phyloP scores from a whole-genome alignment of 2,113 vertebrate genomes.

The Picathartes gymnocephalus region DNA sequence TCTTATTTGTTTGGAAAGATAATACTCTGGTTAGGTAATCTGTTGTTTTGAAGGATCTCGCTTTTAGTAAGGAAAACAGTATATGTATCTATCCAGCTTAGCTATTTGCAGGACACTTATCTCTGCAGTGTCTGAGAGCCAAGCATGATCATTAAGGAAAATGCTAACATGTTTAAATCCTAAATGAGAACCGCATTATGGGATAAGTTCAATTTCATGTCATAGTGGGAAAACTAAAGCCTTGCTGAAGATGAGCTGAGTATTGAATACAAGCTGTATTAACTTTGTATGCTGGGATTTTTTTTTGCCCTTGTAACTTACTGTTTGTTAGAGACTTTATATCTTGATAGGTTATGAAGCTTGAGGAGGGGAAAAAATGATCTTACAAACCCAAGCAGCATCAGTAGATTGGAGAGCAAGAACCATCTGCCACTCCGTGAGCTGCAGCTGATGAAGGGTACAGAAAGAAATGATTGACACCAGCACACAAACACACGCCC shows the following conservation, averaged over 20 bases:
- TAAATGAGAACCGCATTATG: neutral
- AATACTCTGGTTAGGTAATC: constrained; percentile 12
- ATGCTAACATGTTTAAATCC: constrained; percentile 17
- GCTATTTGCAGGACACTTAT: constrained; percentile 27
- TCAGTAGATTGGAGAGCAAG: constrained; percentile 24
- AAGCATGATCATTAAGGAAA: neutral
- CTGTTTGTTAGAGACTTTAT: constrained; percentile 34
- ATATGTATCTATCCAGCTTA: neutral
- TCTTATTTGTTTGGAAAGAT: constrained; percentile 2
- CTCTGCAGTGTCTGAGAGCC: constrained; percentile 25
- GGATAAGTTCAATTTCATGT: constrained; percentile 20
- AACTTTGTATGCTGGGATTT: neutral
- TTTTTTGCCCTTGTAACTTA: neutral
- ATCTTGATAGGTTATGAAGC: constrained; percentile 41
- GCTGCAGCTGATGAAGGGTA: neutral
- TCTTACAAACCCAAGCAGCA: constrained; percentile 51
- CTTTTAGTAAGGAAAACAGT: neutral
- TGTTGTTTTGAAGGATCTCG: neutral
- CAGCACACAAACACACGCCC: constrained; percentile 21
- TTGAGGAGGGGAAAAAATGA: neutral
- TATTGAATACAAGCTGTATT: neutral
- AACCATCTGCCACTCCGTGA: constrained; percentile 1
- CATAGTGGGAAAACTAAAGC: constrained; percentile 15
- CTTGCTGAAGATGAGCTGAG: neutral
- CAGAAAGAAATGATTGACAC: constrained; percentile 57